Conservation (phyloP, 2,888 invertebrate genomes). For the Pristionchus arcanus region DNA sequence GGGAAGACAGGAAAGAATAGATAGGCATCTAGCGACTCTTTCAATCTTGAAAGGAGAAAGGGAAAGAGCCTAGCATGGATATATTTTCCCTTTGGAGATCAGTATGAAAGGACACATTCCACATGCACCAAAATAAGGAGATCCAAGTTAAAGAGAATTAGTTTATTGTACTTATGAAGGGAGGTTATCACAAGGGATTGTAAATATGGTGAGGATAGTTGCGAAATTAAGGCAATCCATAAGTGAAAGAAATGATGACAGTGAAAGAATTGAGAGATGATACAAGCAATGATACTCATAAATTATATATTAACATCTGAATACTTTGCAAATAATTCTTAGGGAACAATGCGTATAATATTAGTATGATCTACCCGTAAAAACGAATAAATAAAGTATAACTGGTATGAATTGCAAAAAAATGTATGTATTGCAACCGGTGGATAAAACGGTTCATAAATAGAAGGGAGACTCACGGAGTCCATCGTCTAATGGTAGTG, state of each 20-base stretch:
- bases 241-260: constrained; percentile 45
- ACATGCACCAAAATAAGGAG: neutral
- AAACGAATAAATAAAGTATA: constrained; percentile 32
- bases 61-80: neutral
- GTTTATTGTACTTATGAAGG: constrained; percentile 18
- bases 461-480: neutral
- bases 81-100: neutral
- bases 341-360: constrained; percentile 32
- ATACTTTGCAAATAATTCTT: neutral
- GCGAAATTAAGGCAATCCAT: constrained; percentile 11
- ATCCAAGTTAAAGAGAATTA: neutral
- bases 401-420: constrained; percentile 37
- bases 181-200: constrained; percentile 22
- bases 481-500: neutral
- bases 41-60: constrained; percentile 10
- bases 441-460: neutral
- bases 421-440: constrained; percentile 30
- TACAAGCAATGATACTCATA: neutral
- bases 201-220: neutral
- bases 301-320: constrained; percentile 1
- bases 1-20: neutral
- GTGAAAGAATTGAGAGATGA: constrained; percentile 8
- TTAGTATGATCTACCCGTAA: constrained; percentile 44
- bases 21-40: constrained; percentile 4
- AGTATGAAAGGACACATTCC: neutral